Evolutionary conservation across 2,888 invertebrate species (phyloP), one percentile per base, ranked within the genome.

Genomic region (Selenia dentaria): DNA sequence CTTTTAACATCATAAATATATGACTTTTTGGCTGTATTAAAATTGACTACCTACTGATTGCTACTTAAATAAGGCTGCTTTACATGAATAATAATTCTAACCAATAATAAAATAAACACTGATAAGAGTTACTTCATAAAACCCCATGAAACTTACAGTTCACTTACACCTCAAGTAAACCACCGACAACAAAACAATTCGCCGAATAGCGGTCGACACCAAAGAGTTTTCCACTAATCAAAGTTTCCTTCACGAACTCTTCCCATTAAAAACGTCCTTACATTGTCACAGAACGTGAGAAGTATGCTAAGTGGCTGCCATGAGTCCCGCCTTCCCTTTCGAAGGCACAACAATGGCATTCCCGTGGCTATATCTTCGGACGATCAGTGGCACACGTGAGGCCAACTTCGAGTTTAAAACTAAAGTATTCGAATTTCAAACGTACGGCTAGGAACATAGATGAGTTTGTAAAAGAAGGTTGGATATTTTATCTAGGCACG

Each of bases 241-340:
- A 50, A 31, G 12, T 35, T 35, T 46, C 35, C 46, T 27, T 34
- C 22, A 32, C 28, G 35, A 44, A 48, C 49, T 49, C 39, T 49
- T 53, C 57, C 56, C 53, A 54, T 51, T 52, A 54, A 40, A 62
- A 45, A 44, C 48, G 42, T 54, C 48, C 48, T 43, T 54, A 51
- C 39, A 41, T 44, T 50, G 50, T 54, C 34, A 34, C 20, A 18
- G 37, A 47, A 49, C 48, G 48, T 49, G 48, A 38, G 43, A 49
- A 43, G 48, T 39, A 31, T 48, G 38, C 48, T 48, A 42, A 48
- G 31, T 47, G 25, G 2, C 24, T 26, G 11, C 14, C 28, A 8
- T 22, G 25, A 45, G 25, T 45, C 45, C 32, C 35, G 11, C 20
- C 34, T 39, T 36, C 32, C 45, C 45, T 45, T 36, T 46, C 35